These are phyloP conservation scores for Buathra laborator DNA, from an alignment of 2,888 invertebrate species.

Conservation along the genomic window DNA sequence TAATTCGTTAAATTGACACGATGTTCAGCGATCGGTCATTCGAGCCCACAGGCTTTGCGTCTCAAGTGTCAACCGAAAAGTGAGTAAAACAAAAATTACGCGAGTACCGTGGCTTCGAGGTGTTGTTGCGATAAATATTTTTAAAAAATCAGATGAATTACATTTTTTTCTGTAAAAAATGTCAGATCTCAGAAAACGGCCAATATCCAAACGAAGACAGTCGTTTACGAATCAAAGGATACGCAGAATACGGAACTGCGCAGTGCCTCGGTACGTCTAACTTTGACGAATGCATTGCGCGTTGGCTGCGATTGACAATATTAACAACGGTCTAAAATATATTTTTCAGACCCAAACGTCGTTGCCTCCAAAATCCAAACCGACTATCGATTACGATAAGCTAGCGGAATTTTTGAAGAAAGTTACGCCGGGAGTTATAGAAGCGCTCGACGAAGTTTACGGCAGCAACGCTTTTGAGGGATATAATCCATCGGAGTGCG, in stretches of 20 bases:
- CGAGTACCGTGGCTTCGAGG: neutral
- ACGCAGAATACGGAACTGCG: constrained; percentile 74
- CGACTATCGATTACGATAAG: constrained; percentile 77
- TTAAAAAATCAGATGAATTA: neutral
- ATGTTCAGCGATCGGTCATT: constrained; percentile 80
- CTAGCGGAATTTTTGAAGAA: constrained; percentile 81
- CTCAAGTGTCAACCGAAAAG: constrained; percentile 77
- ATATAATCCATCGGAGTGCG: constrained; percentile 76
- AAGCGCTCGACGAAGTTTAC: constrained; percentile 80
- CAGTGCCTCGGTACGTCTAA: constrained; percentile 51
- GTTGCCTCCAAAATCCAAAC: constrained; percentile 68
- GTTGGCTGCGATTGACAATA: neutral
- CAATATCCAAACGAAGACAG: constrained; percentile 79
- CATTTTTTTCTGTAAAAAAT: constrained; percentile 11
- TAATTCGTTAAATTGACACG: neutral
- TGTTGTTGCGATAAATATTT: neutral
- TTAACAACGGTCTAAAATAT: neutral
- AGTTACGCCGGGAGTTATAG: constrained; percentile 80
- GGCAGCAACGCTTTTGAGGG: constrained; percentile 80
- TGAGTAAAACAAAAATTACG: constrained; percentile 65
- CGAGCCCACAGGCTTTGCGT: constrained; percentile 79
- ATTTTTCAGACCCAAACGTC: constrained; percentile 80
- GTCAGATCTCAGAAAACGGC: constrained; percentile 76
- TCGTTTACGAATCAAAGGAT: constrained; percentile 73
- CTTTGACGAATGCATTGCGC: neutral